These are phyloP conservation scores for Alitta virens DNA, from an alignment of 2,888 invertebrate species.

Conservation along the genomic window DNA sequence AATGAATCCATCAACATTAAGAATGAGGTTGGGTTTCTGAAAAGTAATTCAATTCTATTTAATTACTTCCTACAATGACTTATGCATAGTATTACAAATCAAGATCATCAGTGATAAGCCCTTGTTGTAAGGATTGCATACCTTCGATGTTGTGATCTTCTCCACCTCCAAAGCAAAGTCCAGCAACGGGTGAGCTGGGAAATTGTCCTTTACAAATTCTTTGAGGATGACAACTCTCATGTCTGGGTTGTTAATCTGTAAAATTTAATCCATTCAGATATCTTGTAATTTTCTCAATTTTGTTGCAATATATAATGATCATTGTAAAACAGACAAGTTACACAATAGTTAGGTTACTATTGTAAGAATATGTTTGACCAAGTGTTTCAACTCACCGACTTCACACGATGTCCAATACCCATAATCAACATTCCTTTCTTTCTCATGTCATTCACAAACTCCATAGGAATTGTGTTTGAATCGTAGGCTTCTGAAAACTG, in stretches of 20 bases:
- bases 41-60: slow-evolving; percentile 17
- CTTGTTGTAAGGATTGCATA: too few relatives aligned
- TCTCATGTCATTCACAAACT: slow-evolving; percentile 96
- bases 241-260: slow-evolving; percentile 96
- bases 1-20: slow-evolving; percentile 98
- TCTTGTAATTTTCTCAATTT: too few relatives aligned
- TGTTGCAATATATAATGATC: too few relatives aligned
- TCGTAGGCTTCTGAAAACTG: slow-evolving; percentile 97
- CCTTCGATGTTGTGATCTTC: slow-evolving; percentile 92
- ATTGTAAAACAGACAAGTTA: too few relatives aligned
- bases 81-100: too few relatives aligned
- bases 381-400: slow-evolving; percentile 63
- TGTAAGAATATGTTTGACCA: too few relatives aligned
- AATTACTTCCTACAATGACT: too few relatives aligned
- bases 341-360: too few relatives aligned
- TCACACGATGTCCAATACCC: slow-evolving; percentile 94
- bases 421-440: slow-evolving; percentile 97
- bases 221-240: slow-evolving; percentile 96
- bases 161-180: slow-evolving; percentile 96
- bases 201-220: slow-evolving; percentile 89
- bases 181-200: slow-evolving; percentile 91
- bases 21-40: slow-evolving; percentile 93
- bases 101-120: too few relatives aligned
- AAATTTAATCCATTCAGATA: too few relatives aligned
- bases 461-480: slow-evolving; percentile 89